Percentiles rank a stretch among this genome's conserved stretches.
Evolutionary conservation across 2,797 vertebrate genomes (phyloP).

Genomic region (Tarsius wallacei): DNA sequence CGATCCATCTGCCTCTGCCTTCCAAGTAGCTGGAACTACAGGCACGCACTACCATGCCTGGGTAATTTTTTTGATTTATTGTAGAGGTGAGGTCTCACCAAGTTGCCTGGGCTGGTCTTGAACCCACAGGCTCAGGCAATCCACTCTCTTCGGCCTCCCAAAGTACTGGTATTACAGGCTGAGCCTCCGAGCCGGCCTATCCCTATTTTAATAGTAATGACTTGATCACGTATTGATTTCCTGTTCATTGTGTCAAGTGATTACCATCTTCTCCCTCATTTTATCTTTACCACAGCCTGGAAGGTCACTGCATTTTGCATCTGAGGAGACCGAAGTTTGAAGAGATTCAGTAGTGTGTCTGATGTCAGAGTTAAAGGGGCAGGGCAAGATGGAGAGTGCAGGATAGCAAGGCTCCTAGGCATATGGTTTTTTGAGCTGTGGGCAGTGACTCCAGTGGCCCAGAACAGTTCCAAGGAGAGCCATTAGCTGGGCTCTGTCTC

Average conservation of each 20-base stretch:
- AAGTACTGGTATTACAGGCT: too few species aligned
- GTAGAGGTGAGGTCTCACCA: too few species aligned
- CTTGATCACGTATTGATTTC: too few species aligned
- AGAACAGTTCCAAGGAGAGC: background rate
- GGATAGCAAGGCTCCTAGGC: background rate
- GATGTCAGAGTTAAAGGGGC: background rate
- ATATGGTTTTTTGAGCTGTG: background rate
- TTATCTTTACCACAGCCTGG: background rate
- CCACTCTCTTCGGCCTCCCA: too few species aligned
- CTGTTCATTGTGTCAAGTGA: background rate
- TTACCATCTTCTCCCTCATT: background rate
- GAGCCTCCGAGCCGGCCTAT: too few species aligned
- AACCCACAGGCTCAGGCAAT: too few species aligned
- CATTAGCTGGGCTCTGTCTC: background rate
- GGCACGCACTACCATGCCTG: too few species aligned
- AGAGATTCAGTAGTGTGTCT: background rate
- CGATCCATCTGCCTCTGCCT: too few species aligned
- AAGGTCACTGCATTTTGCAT: background rate
- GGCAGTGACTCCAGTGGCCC: background rate
- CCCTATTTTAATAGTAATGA: too few species aligned
- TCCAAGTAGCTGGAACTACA: too few species aligned
- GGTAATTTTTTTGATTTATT: too few species aligned
- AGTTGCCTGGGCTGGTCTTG: too few species aligned
- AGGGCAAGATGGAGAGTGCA: fast-evolving
- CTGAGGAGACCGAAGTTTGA: background rate